A percentile compares a stretch with the other conserved stretches of the same genome.
Evolutionary conservation across 2,797 vertebrate species (phyloP).

Genomic region (Spea hammondii): DNA sequence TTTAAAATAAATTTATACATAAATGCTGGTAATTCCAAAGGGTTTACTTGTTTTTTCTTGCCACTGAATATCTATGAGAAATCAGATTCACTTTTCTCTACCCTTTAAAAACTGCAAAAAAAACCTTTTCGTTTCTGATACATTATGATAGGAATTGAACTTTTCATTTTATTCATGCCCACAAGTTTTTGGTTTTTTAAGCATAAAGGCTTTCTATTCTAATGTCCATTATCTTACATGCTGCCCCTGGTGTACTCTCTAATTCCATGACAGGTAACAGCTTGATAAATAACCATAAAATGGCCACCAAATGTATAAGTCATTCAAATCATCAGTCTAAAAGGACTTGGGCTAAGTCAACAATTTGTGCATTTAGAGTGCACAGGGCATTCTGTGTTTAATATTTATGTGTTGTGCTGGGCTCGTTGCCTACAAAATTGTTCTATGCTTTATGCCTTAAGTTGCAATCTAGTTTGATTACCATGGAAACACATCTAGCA

Average conservation of each 20-base stretch:
- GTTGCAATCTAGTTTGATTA: slow-evolving; percentile 32
- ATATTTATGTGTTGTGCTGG: slow-evolving; percentile 40
- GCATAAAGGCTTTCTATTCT: not conserved
- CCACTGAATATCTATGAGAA: not conserved
- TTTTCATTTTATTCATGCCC: slow-evolving; percentile 15
- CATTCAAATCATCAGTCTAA: slow-evolving; percentile 40
- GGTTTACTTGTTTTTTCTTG: no score
- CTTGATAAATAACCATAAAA: slow-evolving; percentile 41
- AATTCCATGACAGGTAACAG: slow-evolving; percentile 31
- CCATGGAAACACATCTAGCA: slow-evolving; percentile 43
- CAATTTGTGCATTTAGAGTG: slow-evolving; percentile 34
- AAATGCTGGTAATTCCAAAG: no score
- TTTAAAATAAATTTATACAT: no score
- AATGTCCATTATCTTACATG: slow-evolving; percentile 16
- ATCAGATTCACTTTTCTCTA: not conserved
- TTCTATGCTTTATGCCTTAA: slow-evolving; percentile 29
- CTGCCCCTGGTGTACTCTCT: not conserved
- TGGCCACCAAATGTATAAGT: slow-evolving; percentile 23
- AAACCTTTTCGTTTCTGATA: not conserved
- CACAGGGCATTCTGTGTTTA: slow-evolving; percentile 25
- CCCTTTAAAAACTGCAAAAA: not conserved
- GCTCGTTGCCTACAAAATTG: slow-evolving; percentile 43
- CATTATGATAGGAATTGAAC: slow-evolving; percentile 5
- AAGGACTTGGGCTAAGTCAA: slow-evolving; percentile 30
- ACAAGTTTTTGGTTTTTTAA: not conserved